A percentile compares a stretch with the other conserved stretches of the same genome.
These are phyloP conservation scores for Acanthopleura granulata DNA, from an alignment of 2,888 invertebrate genomes.

Conservation along the genomic window DNA sequence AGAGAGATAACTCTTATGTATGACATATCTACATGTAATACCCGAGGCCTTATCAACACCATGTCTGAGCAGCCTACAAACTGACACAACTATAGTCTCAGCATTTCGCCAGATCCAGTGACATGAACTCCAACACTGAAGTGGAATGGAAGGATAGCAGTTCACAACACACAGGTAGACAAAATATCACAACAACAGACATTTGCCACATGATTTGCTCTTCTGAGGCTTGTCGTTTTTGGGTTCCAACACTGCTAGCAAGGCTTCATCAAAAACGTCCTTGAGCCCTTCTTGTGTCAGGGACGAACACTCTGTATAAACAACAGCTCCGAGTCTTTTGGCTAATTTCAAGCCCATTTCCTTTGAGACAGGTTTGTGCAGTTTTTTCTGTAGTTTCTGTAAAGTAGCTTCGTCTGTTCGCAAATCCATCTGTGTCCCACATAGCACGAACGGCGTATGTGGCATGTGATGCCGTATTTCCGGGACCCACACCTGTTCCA, in stretches of 20 bases:
- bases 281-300: conserved; percentile 54
- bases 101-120: too few species aligned
- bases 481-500: conserved; percentile 57
- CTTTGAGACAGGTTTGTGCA: conserved; percentile 47
- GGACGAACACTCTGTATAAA: conserved; percentile 55
- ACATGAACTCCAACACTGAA: too few species aligned
- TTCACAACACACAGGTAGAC: too few species aligned
- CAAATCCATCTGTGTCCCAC: conserved; percentile 58
- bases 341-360: conserved; percentile 44
- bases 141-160: too few species aligned
- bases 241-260: conserved; percentile 57
- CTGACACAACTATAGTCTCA: too few species aligned
- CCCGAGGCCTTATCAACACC: too few species aligned
- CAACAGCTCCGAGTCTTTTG: conserved; percentile 38
- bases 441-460: conserved; percentile 53
- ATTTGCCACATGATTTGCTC: conserved; percentile 35
- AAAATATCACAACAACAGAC: conserved; percentile 47
- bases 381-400: conserved; percentile 53
- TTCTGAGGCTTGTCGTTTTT: conserved; percentile 43
- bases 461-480: conserved; percentile 57
- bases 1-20: too few species aligned
- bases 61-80: too few species aligned
- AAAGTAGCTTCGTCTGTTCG: conserved; percentile 47
- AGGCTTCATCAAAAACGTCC: conserved; percentile 62
- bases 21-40: too few species aligned